phyloP scores from a whole-genome alignment of 2,797 vertebrate genomes.

The Microcaecilia unicolor region DNA sequence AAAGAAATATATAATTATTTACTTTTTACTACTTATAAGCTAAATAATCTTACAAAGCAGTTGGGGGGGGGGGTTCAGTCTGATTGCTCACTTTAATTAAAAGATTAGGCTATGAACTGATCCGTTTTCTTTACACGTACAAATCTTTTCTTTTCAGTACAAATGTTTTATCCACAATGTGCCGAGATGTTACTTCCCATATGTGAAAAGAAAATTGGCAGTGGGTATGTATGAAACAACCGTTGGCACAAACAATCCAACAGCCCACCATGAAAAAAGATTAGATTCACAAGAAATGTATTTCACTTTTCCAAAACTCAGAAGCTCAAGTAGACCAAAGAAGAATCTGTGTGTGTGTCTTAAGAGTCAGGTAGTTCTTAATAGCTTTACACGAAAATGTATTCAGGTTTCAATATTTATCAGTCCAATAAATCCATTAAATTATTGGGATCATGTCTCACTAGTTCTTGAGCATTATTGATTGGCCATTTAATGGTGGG shows the following conservation, averaged over 20 bases:
- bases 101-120: conserved; percentile 15
- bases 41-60: too few species aligned
- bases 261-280: conserved; percentile 39
- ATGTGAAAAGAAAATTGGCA: conserved; percentile 43
- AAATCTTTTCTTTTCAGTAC: conserved; percentile 2
- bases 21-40: not conserved
- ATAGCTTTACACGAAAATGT: too few species aligned
- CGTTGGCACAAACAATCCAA: conserved; percentile 28
- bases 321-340: conserved; percentile 6
- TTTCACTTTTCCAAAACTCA: conserved; percentile 29
- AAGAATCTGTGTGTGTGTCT: too few species aligned
- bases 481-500: too few species aligned
- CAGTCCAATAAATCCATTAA: too few species aligned
- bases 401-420: too few species aligned
- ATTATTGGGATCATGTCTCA: too few species aligned
- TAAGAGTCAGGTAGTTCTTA: too few species aligned
- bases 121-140: conserved; percentile 14
- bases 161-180: conserved; percentile 20
- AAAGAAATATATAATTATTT: not conserved
- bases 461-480: too few species aligned
- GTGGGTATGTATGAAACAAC: conserved; percentile 29
- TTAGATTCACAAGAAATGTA: conserved; percentile 31
- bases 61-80: too few species aligned
- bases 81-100: conserved; percentile 27
- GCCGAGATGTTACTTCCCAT: conserved; percentile 40